Percentiles rank a stretch among this genome's conserved stretches.
Evolutionary conservation across 2,888 invertebrate species (phyloP).

Genomic region (Kuschelorhynchus macadamiae): DNA sequence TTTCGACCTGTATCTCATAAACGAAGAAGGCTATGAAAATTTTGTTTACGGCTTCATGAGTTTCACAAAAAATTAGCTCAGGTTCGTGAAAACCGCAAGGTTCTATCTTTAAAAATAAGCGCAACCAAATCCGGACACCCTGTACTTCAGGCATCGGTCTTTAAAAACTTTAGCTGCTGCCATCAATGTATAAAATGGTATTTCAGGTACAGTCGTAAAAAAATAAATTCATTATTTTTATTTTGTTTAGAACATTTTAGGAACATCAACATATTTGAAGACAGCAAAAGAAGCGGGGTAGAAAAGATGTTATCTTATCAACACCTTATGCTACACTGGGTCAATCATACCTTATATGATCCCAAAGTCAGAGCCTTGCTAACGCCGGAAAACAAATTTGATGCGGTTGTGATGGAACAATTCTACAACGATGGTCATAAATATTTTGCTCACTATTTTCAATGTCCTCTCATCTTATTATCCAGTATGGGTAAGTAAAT

Average conservation of each 20-base stretch:
- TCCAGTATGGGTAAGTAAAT: constrained; percentile 60
- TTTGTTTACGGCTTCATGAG: too few relatives aligned
- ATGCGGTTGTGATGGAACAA: constrained; percentile 68
- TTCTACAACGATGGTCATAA: constrained; percentile 70
- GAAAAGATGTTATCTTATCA: not conserved
- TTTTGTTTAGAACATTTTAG: not conserved
- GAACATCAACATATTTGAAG: not conserved
- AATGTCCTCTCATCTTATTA: constrained; percentile 64
- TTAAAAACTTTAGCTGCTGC: too few relatives aligned
- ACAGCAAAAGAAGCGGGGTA: not conserved
- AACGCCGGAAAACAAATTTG: constrained; percentile 63
- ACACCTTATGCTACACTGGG: constrained; percentile 13
- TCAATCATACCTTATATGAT: constrained; percentile 26
- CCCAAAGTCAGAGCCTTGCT: constrained; percentile 57
- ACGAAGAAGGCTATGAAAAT: too few relatives aligned
- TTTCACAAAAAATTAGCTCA: too few relatives aligned
- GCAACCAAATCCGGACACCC: too few relatives aligned
- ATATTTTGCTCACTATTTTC: constrained; percentile 65
- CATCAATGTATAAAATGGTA: too few relatives aligned
- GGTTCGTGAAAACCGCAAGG: too few relatives aligned
- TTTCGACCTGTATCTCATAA: too few relatives aligned
- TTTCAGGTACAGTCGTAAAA: too few relatives aligned
- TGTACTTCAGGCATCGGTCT: too few relatives aligned
- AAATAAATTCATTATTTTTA: too few relatives aligned
- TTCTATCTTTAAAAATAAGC: too few relatives aligned